These are phyloP conservation scores for Ophioderma brevispina DNA, from an alignment of 35 echinoderm and acorn worm genomes.

Conservation along the genomic window DNA sequence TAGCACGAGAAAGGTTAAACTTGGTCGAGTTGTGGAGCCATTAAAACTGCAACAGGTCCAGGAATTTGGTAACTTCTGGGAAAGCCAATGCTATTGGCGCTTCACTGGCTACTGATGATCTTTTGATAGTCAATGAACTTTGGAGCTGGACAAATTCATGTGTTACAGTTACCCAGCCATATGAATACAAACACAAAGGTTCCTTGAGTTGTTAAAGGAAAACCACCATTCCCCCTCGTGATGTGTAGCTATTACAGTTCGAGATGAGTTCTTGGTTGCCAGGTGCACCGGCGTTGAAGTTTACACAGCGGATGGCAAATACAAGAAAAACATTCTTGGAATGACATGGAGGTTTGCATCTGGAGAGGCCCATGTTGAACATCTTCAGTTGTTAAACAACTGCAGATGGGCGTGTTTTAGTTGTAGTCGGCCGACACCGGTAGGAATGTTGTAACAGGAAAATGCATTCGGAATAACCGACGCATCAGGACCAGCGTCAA, in stretches of 20 bases:
- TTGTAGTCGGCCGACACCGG: not conserved
- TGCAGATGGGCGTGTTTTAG: not conserved
- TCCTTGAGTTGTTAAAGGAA: not conserved
- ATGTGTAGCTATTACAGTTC: not conserved
- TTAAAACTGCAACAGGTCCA: not conserved
- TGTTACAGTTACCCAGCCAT: not conserved
- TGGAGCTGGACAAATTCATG: not conserved
- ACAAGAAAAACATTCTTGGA: constrained; percentile 3
- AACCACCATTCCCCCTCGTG: not conserved
- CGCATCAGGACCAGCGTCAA: not conserved
- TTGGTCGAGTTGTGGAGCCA: not conserved
- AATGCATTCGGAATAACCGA: not conserved
- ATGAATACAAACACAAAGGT: constrained; percentile 2
- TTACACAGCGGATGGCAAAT: not conserved
- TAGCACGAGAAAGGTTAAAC: not conserved
- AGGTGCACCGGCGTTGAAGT: not conserved
- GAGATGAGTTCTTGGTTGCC: not conserved
- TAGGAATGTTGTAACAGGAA: not conserved
- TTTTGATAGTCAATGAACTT: not conserved
- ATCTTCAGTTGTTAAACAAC: not conserved
- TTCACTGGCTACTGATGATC: not conserved
- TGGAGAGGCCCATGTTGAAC: not conserved
- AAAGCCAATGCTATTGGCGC: not conserved
- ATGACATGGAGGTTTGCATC: not conserved
- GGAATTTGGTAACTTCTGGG: not conserved